Evolutionary conservation across 1,140 invertebrate genomes (phyloP), one percentile per base, ranked within the genome.

Genomic region (Lasaia peninsularis): DNA sequence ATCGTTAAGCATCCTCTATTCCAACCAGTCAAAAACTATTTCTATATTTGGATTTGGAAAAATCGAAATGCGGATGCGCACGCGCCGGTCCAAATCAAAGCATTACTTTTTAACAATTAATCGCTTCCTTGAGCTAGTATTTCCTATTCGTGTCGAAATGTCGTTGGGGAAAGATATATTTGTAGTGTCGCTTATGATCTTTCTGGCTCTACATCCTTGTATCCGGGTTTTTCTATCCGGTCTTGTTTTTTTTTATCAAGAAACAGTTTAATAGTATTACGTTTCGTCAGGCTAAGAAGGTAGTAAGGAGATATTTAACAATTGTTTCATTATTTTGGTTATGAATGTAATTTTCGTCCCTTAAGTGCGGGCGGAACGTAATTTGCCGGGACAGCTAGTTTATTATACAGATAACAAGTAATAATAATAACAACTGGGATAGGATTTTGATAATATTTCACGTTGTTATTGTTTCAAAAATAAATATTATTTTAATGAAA

Each of bases 1-100:
- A 77, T 77, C 71, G 64, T 77, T 74, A 77, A 74, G 71, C 63
- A 70, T 67, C 63, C 67, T 60, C 67, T 69, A 75, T 73, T 75
- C 67, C 66, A 57, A 69, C 62, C 61, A 56, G 31, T 18, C 58
- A 52, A 66, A 69, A 70, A 69, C 67, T 60, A 48, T 57, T 62
- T 73, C 73, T 75, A 75, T 69, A 71, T 71, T 69, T 28, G 69
- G 58, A 63, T 62, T 69, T 56, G 60, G 67, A 75, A 73, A 73
- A 71, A 63, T 56, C 54, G 37, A 49, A 70, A 58, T 52, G 51
- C 73, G 73, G 74, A 76, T 69, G 65, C 67, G 63, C 62, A 59
- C 63, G 66, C 67, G 66, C 58, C 44, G 48, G 53, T 20, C 18
- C 16, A 18, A 44, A 16, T 62, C 58, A 61, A 63, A 67, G 71